Base-by-base conservation (phyloP, 2,888 invertebrate species). In the Netelia inedita region DNA sequence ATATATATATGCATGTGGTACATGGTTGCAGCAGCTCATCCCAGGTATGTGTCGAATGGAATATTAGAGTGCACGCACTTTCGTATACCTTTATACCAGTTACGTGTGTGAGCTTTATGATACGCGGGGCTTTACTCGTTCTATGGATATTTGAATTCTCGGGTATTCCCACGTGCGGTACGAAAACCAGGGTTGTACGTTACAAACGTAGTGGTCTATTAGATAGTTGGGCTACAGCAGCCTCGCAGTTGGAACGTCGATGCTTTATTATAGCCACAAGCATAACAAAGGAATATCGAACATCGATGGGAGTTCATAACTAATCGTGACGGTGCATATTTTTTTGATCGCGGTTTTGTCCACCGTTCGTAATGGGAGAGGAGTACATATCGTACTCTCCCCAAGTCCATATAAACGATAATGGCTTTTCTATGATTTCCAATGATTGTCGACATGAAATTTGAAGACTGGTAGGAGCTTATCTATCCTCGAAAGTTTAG, bases 41-140 rank as follows among this genome's bases (percentile, higher is more conserved):
- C 71, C 35, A 50, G 61, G 46, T 55, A 14, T 46, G 69, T 57
- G 73, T 50, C 57, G 73, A 61, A 73, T 82, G 68, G 68, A 78
- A 73, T 78, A 78, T 66, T 65, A 66, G 65, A 66, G 43, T 74
- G 43, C 63, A 43, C 73, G 46, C 59, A 68, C 23, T 55, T 59
- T 21, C 59, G 35, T 59, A 59, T 21, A 43, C 16, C 57, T 57
- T 35, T 61, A 35, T 46, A 8, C 14, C 11, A n/a, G 53, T 5
- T 3, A n/a, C 11, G 14, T 3, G 53, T 14, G 5, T 53, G n/a
- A 11, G 5, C 53, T 53, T 11, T 53, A 53, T 53, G 53, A 53
- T 53, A 53, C 53, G 11, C n/a, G 53, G 5, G n/a, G 3, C 53
- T 14, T 1, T 53, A 8, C 53, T 35, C 53, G 53, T n/a, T 19